phyloP scores from a whole-genome alignment of 2,113 vertebrate genomes.

The Callaeas wilsoni region DNA sequence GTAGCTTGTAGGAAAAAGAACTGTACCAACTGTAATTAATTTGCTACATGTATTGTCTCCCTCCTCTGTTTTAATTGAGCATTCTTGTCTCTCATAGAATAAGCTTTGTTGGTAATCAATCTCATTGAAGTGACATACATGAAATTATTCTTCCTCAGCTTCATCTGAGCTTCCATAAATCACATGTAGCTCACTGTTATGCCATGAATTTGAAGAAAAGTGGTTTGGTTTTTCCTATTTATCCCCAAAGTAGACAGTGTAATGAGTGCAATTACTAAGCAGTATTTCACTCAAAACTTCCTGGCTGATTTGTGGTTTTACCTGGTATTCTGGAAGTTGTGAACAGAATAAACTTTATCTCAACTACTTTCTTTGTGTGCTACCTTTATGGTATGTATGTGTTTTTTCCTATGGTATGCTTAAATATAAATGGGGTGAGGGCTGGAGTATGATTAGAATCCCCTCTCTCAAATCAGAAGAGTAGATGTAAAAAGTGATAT shows the following conservation, averaged over 20 bases:
- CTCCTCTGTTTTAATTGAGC: not conserved
- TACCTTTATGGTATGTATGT: not conserved
- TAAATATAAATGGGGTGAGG: not conserved
- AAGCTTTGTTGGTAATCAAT: not conserved
- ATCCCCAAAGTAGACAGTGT: not conserved
- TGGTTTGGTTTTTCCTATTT: not conserved
- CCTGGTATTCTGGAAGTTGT: not conserved
- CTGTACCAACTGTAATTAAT: not conserved
- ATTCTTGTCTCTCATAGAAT: not conserved
- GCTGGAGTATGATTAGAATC: not conserved
- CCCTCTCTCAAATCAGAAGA: not conserved
- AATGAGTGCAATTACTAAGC: not conserved
- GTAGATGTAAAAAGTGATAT: not conserved
- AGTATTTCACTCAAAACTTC: not conserved
- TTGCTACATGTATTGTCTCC: not conserved
- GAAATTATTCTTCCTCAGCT: not conserved
- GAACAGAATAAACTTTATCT: not conserved
- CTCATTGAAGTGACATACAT: not conserved
- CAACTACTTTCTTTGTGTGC: not conserved
- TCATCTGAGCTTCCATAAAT: not conserved
- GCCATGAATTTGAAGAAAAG: not conserved
- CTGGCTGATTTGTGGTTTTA: not conserved
- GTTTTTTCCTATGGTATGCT: not conserved
- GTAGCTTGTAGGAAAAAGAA: not conserved
- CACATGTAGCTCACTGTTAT: not conserved